Conservation (phyloP, 2,888 invertebrate species). For the Hermaeophaga mercurialis region DNA sequence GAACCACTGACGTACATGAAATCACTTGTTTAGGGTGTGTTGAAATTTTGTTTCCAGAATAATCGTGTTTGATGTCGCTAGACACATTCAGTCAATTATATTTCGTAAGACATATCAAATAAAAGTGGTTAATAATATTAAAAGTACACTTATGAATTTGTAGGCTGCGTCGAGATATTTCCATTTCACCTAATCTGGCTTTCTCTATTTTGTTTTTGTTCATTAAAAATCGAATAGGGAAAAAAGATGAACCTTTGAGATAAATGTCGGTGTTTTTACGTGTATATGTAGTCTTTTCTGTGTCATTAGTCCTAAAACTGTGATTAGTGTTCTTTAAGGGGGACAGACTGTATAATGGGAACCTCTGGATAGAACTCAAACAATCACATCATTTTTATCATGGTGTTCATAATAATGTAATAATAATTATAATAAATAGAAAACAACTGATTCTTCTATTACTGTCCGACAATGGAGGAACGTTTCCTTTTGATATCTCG, state of each 20-base stretch:
- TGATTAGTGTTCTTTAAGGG: constrained; percentile 48
- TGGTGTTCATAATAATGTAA: constrained; percentile 57
- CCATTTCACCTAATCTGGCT: constrained; percentile 13
- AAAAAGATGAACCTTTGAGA: constrained; percentile 7
- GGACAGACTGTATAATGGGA: constrained; percentile 24
- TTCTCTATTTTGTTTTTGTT: too few species aligned
- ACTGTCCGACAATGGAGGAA: constrained; percentile 43
- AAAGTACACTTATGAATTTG: constrained; percentile 9
- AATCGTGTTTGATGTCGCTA: too few species aligned
- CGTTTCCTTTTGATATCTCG: constrained; percentile 25
- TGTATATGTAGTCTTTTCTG: constrained; percentile 53
- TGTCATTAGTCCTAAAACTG: constrained; percentile 57
- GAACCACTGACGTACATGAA: too few species aligned
- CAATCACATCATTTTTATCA: constrained; percentile 57
- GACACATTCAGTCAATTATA: constrained; percentile 14
- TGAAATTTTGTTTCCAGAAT: too few species aligned
- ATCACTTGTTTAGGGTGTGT: too few species aligned
- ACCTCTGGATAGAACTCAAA: constrained; percentile 34
- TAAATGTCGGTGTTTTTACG: constrained; percentile 51
- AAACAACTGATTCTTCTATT: constrained; percentile 55
- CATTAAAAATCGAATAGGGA: too few species aligned
- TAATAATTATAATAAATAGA: background rate
- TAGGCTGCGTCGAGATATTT: constrained; percentile 4
- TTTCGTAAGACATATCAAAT: constrained; percentile 24
- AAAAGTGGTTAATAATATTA: background rate